Evolutionary conservation across 2,888 invertebrate species (phyloP), one percentile per base, ranked within the genome.

Genomic region (Margaritifera margaritifera): DNA sequence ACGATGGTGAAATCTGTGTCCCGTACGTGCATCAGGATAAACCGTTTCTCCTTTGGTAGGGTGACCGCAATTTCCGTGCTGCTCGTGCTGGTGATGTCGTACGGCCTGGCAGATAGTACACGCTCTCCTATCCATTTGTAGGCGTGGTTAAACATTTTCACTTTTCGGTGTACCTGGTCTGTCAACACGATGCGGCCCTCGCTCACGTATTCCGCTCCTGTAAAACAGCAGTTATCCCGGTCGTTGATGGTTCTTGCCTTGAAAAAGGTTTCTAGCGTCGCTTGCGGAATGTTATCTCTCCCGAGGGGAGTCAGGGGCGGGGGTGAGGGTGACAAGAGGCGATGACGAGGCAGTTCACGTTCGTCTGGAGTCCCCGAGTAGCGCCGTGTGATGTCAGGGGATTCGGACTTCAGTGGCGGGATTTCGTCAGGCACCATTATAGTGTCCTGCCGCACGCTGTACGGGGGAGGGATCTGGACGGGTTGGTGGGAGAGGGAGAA

Each of bases 151-250:
- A 71, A 79, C 18, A 79, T 68, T 56, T 79, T 79, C 18, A 79
- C 66, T 50, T 79, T 79, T 31, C 79, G 64, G 53, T 79, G 79
- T 24, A 74, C 77, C 31, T 79, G 79, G 55, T 79, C 79, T 20
- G 74, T 77, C 2, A 79, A 55, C 19, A 77, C 71, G n/a, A 79
- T 73, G 52, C 75, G 74, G 25, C 77, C 77, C 31, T 76, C 74
- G 31, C 65, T 71, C 24, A 79, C 63, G 59, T 72, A 72, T 19
- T 72, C 75, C 1, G 77, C 77, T 42, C 79, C 77, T 27, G 79
- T 79, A 64, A 79, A 72, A 64, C 75, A 79, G 54, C 75, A 75
- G 69, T 79, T 77, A 59, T 79, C 79, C 55, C 79, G 72, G 65
- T 79, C 79, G 55, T 77, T 74, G 22, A 72, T 69, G 53, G 75